Evolutionary conservation across 2,797 vertebrate species (phyloP).

Genomic region (Nyctalus aviator): DNA sequence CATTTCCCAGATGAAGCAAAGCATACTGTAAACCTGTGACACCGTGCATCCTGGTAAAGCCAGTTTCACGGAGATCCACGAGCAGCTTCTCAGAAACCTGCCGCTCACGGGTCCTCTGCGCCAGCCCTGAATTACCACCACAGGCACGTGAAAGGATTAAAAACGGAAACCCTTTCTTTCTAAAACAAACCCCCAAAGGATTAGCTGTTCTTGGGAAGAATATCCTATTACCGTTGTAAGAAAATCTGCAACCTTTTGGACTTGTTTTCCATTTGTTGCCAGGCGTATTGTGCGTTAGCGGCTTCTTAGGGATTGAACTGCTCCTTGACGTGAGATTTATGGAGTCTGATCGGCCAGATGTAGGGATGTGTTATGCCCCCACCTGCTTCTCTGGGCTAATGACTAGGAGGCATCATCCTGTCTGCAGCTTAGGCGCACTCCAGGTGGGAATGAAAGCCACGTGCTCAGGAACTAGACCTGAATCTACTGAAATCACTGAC

Average conservation of each 20-base stretch:
- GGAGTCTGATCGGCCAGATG: neutral
- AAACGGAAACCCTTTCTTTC: neutral
- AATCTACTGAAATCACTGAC: neutral
- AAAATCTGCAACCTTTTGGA: neutral
- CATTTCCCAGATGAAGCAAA: neutral
- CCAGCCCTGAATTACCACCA: neutral
- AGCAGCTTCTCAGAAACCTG: neutral
- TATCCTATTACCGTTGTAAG: neutral
- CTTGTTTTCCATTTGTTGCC: constrained; percentile 58
- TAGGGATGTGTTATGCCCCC: neutral
- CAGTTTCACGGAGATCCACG: neutral
- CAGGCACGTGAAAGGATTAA: neutral
- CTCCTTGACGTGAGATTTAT: neutral
- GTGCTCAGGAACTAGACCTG: neutral
- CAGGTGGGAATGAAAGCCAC: neutral
- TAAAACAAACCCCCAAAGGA: neutral
- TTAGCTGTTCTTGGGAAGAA: neutral
- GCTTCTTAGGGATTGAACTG: neutral
- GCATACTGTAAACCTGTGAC: neutral
- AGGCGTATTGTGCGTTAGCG: constrained; percentile 51
- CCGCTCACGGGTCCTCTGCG: neutral
- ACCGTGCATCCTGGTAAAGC: neutral
- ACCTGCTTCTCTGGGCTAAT: neutral
- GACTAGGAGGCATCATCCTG: neutral
- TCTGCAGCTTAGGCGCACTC: neutral